Evolutionary conservation across 2,113 vertebrate species (phyloP).

Genomic region (Salminus brasiliensis): DNA sequence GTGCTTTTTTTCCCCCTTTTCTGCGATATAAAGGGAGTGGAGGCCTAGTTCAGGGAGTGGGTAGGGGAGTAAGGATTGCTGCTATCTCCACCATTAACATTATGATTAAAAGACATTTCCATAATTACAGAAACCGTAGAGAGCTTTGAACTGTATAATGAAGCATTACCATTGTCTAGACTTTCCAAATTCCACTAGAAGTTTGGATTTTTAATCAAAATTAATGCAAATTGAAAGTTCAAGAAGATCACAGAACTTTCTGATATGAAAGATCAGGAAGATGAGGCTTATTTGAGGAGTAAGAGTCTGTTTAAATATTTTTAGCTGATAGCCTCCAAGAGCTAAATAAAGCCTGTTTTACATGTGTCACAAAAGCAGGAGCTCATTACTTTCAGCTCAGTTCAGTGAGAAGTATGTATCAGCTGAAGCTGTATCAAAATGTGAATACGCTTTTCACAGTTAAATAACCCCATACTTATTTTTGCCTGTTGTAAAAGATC

Average conservation of each 20-base stretch:
- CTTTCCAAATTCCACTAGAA: constrained; percentile 24
- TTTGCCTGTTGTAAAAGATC: neutral
- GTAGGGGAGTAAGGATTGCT: neutral
- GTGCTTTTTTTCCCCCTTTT: neutral
- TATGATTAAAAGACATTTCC: constrained; percentile 40
- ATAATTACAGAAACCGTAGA: constrained; percentile 33
- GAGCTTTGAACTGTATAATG: constrained; percentile 32
- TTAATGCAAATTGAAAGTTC: constrained; percentile 38
- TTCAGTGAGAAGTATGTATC: constrained; percentile 8
- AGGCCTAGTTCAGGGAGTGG: neutral
- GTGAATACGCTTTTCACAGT: neutral
- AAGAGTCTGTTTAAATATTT: constrained; percentile 2
- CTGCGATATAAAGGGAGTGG: constrained; percentile 22
- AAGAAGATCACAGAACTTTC: constrained; percentile 24
- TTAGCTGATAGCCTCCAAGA: neutral
- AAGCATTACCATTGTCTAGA: constrained; percentile 26
- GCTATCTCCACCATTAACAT: constrained; percentile 26
- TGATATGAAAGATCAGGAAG: constrained; percentile 20
- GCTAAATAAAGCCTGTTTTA: constrained; percentile 29
- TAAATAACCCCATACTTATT: neutral
- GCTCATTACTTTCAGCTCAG: constrained; percentile 17
- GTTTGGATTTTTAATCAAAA: constrained; percentile 34
- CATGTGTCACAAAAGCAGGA: constrained; percentile 9
- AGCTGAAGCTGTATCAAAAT: constrained; percentile 3
- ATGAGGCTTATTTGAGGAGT: constrained; percentile 12